Evolutionary conservation across 2,888 invertebrate genomes (phyloP).

Genomic region (Lumbricus terrestris): DNA sequence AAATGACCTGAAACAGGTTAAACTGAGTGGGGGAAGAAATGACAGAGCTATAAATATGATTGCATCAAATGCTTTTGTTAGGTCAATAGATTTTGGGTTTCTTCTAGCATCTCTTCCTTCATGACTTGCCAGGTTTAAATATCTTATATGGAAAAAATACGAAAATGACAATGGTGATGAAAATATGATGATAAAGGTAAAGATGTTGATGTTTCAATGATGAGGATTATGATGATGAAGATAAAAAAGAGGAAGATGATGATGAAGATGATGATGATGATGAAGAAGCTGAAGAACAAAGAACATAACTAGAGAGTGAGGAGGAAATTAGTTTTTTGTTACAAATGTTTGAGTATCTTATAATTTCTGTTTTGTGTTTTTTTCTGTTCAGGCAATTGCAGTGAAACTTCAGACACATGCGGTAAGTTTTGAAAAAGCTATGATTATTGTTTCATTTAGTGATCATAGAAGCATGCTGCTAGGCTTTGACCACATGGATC

Average conservation of each 20-base stretch:
- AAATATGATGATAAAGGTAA: no score
- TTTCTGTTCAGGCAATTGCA: constrained; percentile 3
- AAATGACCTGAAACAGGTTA: not conserved
- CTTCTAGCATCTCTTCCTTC: not conserved
- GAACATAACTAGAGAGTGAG: not conserved
- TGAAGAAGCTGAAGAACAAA: not conserved
- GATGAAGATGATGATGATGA: no score
- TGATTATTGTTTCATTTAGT: not conserved
- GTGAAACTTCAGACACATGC: not conserved
- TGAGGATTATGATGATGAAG: not conserved
- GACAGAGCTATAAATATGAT: not conserved
- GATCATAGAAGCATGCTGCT: not conserved
- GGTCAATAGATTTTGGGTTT: not conserved
- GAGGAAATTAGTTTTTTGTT: not conserved
- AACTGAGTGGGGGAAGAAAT: not conserved
- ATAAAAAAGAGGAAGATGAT: no score
- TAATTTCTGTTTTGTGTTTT: not conserved
- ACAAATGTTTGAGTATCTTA: not conserved
- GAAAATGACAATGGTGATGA: no score
- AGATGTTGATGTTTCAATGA: not conserved
- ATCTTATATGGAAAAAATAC: not conserved
- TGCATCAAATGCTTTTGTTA: not conserved
- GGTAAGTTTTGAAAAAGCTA: not conserved
- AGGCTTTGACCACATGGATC: not conserved
- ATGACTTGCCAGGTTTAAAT: not conserved